Evolutionary conservation across 2,888 invertebrate species (phyloP).

Genomic region (Agonum fuliginosum): DNA sequence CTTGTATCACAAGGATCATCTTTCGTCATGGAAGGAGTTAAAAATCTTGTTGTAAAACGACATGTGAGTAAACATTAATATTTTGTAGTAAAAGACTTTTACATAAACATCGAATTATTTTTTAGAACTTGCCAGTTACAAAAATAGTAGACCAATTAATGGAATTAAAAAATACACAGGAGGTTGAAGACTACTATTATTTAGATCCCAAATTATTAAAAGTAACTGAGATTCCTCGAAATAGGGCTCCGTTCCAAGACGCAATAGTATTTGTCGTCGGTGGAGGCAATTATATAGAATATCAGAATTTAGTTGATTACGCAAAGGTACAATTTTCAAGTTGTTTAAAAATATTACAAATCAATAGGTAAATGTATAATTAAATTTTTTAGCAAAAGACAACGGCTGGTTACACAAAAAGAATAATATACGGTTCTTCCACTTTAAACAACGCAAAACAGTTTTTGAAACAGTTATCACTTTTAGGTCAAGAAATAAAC

Average conservation of each 20-base stretch:
- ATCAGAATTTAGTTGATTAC: constrained; percentile 97
- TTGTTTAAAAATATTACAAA: constrained; percentile 28
- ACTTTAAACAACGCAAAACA: constrained; percentile 95
- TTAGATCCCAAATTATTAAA: constrained; percentile 96
- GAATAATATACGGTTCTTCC: constrained; percentile 96
- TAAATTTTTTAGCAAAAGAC: constrained; percentile 79
- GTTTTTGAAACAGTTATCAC: constrained; percentile 93
- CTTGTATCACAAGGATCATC: constrained; percentile 97
- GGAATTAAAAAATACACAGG: constrained; percentile 85
- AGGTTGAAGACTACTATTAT: constrained; percentile 92
- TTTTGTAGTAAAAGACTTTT: constrained; percentile 14
- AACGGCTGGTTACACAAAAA: constrained; percentile 81
- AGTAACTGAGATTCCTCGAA: constrained; percentile 79
- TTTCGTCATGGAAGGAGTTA: constrained; percentile 99
- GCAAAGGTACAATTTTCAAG: no score
- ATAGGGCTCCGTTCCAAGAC: constrained; percentile 85
- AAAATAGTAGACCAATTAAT: constrained; percentile 93
- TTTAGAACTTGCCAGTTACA: constrained; percentile 93
- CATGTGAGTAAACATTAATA: constrained; percentile 82
- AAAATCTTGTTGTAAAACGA: constrained; percentile 98
- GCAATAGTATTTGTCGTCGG: constrained; percentile 94
- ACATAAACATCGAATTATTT: constrained; percentile 59
- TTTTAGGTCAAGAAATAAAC: constrained; percentile 83
- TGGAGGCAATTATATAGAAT: constrained; percentile 99
- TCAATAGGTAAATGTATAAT: no score